Evolutionary conservation across 1,140 invertebrate species (phyloP).

Genomic region (Cotesia vestalis): DNA sequence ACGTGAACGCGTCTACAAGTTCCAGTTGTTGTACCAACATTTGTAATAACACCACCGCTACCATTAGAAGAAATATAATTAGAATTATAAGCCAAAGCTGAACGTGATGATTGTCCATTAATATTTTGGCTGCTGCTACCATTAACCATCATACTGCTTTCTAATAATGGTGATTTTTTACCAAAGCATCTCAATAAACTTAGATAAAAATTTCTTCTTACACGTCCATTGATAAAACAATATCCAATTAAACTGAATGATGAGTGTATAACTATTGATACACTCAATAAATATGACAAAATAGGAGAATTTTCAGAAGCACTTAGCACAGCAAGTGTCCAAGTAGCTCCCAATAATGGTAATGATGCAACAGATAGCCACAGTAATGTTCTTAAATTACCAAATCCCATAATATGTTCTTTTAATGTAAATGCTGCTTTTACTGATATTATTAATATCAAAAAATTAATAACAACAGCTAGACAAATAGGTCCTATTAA

Average conservation of each 20-base stretch:
- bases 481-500: conserved; percentile 85
- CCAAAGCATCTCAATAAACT: conserved; percentile 79
- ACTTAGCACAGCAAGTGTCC: conserved; percentile 82
- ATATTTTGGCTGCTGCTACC: conserved; percentile 79
- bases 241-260: conserved; percentile 84
- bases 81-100: conserved; percentile 81
- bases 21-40: conserved; percentile 54
- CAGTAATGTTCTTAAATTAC: conserved; percentile 85
- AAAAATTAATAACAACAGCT: conserved; percentile 79
- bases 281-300: conserved; percentile 77
- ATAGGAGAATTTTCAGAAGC: conserved; percentile 80
- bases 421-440: conserved; percentile 90
- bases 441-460: conserved; percentile 84
- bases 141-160: conserved; percentile 73
- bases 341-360: conserved; percentile 79
- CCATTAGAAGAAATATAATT: conserved; percentile 48
- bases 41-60: no score
- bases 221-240: conserved; percentile 82
- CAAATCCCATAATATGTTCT: conserved; percentile 89
- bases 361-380: conserved; percentile 84
- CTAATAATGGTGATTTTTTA: conserved; percentile 82
- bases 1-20: conserved; percentile 78
- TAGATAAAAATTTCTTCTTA: conserved; percentile 75
- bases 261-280: conserved; percentile 77
- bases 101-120: conserved; percentile 72